Evolutionary conservation across 2,888 invertebrate species (phyloP), one percentile per base, ranked within the genome.

Genomic region (Apotomis capreana): DNA sequence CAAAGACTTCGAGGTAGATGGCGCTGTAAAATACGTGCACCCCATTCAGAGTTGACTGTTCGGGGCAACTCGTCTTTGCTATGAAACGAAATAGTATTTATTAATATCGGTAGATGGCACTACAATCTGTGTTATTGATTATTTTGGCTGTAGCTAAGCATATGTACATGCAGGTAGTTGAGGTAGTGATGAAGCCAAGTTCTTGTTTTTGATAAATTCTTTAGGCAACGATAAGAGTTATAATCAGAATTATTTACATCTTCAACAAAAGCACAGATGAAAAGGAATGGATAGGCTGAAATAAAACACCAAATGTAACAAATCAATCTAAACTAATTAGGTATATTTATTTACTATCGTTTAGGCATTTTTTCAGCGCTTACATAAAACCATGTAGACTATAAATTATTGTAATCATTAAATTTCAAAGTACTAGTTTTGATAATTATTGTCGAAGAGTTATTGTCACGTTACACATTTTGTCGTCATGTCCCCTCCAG

Each of bases 341-440:
- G 68, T 72, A 72, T 68, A 72, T 72, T 72, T 79, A 82, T 84
- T 84, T 74, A 73, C 75, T 77, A 78, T 84, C 85, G 84, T 89
- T 71, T 85, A 89, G 90, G 90, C 91, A 85, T 87, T 73, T 84
- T 82, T 80, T 78, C 87, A 89, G 88, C 89, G 70, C 62, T 84
- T 87, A 89, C 87, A 84, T 82, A 79, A 81, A 84, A 80, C 74
- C 73, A 78, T 83, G 83, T 60, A 68, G 44, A 62, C 54, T 69
- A 62, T 67, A 72, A 68, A 72, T 68, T 37, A 61, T 52, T 69
- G 55, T 52, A 57, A 70, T 68, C 57, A 73, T 74, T 51, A 61
- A 60, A 55, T 55, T 59, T 59, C 36, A 40, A 60, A 63, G 15
- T 68, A 58, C 54, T 71, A 65, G 58, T 57, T 57, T 62, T 62